Evolutionary conservation across 2,113 vertebrate genomes (phyloP).

Genomic region (Ictalurus punctatus): DNA sequence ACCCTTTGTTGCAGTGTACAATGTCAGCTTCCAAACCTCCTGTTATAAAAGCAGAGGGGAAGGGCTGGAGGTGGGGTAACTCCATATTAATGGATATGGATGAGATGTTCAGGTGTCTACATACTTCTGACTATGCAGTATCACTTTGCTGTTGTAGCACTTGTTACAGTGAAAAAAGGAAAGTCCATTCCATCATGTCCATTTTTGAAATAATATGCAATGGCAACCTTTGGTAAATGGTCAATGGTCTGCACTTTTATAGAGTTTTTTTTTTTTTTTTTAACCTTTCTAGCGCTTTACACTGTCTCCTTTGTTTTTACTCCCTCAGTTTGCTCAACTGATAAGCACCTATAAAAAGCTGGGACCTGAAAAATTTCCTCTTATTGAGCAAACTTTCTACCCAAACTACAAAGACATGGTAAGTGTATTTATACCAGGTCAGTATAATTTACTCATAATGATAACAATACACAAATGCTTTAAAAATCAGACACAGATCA

Average conservation of each 20-base stretch:
- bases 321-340: constrained; percentile 90
- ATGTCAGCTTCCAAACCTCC: too few species aligned
- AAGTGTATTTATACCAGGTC: constrained; percentile 53
- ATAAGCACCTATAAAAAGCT: constrained; percentile 85
- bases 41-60: not conserved
- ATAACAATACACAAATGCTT: not conserved
- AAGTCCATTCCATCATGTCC: not conserved
- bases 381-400: constrained; percentile 96
- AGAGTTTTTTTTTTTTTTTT: too few species aligned
- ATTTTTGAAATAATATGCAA: not conserved
- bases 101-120: not conserved
- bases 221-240: not conserved
- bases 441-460: not conserved
- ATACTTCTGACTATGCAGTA: not conserved
- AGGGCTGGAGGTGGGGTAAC: not conserved
- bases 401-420: constrained; percentile 99
- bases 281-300: too few species aligned
- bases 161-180: not conserved
- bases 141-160: not conserved
- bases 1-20: not conserved
- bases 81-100: not conserved
- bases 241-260: too few species aligned
- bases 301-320: not conserved
- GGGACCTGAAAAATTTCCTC: constrained; percentile 91
- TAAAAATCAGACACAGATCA: not conserved